Evolutionary conservation across 2,113 vertebrate species (phyloP).

Genomic region (Stictonetta naevosa): DNA sequence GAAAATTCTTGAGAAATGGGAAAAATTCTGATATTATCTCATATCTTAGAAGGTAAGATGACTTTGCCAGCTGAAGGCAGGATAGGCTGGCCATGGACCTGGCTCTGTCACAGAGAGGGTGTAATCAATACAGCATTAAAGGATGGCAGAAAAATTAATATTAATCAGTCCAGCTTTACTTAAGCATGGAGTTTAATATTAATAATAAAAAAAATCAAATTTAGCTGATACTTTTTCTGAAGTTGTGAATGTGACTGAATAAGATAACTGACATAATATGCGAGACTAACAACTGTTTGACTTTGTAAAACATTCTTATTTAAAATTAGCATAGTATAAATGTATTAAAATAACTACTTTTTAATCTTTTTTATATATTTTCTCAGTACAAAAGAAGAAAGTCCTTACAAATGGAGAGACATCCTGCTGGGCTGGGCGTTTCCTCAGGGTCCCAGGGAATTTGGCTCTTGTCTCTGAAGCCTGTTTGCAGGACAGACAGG

Average conservation of each 20-base stretch:
- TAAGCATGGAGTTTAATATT: neutral
- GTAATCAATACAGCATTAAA: neutral
- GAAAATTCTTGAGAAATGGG: neutral
- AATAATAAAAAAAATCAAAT: neutral
- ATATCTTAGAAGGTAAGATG: neutral
- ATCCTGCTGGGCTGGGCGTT: neutral
- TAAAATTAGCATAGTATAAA: neutral
- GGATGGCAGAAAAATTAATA: neutral
- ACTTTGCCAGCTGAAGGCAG: neutral
- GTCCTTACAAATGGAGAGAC: neutral
- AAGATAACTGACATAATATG: neutral
- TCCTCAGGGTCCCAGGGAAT: neutral
- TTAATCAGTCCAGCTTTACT: neutral
- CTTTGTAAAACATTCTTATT: neutral
- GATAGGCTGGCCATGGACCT: neutral
- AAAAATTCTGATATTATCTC: neutral
- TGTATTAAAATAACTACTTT: neutral
- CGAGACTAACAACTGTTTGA: neutral
- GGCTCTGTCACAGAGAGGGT: neutral
- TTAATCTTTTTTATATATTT: neutral
- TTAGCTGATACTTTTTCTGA: neutral
- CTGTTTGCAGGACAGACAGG: too few relatives aligned
- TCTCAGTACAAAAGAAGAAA: neutral
- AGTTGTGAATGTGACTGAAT: neutral
- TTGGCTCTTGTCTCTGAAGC: accelerated